These are phyloP conservation scores for Lasioglossum villosulum DNA, from an alignment of 2,888 invertebrate genomes.

Conservation along the genomic window DNA sequence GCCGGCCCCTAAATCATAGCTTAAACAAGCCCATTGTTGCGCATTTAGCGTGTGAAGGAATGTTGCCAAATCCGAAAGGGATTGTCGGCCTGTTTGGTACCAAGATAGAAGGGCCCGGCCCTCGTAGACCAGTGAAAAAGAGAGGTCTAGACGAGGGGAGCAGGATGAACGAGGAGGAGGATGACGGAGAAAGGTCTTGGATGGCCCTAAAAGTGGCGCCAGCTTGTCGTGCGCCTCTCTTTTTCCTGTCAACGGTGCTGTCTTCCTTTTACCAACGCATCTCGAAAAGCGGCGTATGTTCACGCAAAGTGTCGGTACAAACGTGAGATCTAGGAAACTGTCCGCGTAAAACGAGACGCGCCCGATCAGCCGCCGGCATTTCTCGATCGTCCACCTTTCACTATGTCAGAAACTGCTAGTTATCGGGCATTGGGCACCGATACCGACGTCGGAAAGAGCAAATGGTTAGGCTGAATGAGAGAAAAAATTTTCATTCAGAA, in stretches of 20 bases:
- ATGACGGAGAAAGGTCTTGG: constrained; percentile 61
- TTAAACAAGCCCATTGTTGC: constrained; percentile 83
- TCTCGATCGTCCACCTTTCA: constrained; percentile 56
- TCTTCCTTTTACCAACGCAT: constrained; percentile 39
- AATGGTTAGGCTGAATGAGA: constrained; percentile 23
- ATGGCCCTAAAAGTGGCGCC: constrained; percentile 79
- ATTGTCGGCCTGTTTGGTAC: constrained; percentile 62
- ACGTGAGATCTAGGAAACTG: constrained; percentile 26
- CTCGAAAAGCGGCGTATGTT: background rate
- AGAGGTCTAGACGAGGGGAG: constrained; percentile 48
- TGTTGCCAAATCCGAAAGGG: constrained; percentile 79
- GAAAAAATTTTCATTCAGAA: constrained; percentile 9
- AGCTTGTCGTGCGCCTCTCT: constrained; percentile 76
- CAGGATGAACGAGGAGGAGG: constrained; percentile 51
- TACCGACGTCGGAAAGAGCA: constrained; percentile 35
- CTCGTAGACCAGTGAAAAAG: constrained; percentile 51
- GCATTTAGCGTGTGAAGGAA: constrained; percentile 83
- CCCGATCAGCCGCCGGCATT: constrained; percentile 68
- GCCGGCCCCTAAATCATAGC: constrained; percentile 80
- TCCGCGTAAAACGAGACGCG: constrained; percentile 63
- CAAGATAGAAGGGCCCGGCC: constrained; percentile 45
- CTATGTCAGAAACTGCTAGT: constrained; percentile 76
- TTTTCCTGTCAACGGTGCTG: constrained; percentile 51
- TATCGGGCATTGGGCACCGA: constrained; percentile 77
- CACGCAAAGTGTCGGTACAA: constrained; percentile 27